Percentiles rank a stretch among this genome's conserved stretches.
Conservation (phyloP, 2,797 vertebrate species). For the Diceros bicornis region DNA sequence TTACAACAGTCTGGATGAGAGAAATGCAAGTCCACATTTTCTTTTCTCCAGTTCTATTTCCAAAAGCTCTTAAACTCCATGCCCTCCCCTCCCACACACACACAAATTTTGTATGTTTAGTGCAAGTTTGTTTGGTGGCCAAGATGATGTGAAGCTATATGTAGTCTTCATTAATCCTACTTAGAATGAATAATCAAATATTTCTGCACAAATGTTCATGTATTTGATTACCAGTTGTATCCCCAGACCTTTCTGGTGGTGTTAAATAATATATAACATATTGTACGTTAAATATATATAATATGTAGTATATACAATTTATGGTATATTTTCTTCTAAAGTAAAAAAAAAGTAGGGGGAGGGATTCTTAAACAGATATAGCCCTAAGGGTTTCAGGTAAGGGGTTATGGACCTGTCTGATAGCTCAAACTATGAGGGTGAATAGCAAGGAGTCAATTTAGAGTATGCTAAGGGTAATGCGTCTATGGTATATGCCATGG, state of each 20-base stretch:
- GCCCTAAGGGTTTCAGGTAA: neutral
- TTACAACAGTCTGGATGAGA: neutral
- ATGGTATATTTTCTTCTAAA: conserved; percentile 18
- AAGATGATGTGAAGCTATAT: neutral
- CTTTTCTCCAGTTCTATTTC: neutral
- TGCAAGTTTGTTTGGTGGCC: neutral
- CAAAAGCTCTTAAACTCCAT: neutral
- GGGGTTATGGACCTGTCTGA: neutral
- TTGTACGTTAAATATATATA: neutral
- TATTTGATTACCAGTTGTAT: neutral
- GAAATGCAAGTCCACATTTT: neutral
- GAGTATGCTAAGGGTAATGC: neutral
- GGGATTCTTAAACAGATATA: neutral
- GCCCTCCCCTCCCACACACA: neutral
- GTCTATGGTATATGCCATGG: neutral
- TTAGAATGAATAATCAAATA: conserved; percentile 18
- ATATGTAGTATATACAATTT: neutral
- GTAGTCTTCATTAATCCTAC: neutral
- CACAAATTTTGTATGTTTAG: neutral
- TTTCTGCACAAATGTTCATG: neutral
- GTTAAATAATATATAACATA: neutral
- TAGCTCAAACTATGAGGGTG: neutral
- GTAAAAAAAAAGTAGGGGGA: neutral
- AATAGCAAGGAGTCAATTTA: neutral
- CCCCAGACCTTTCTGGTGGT: neutral